These are phyloP conservation scores for Saccostrea cuccullata DNA, from an alignment of 1,140 invertebrate species.

Conservation along the genomic window DNA sequence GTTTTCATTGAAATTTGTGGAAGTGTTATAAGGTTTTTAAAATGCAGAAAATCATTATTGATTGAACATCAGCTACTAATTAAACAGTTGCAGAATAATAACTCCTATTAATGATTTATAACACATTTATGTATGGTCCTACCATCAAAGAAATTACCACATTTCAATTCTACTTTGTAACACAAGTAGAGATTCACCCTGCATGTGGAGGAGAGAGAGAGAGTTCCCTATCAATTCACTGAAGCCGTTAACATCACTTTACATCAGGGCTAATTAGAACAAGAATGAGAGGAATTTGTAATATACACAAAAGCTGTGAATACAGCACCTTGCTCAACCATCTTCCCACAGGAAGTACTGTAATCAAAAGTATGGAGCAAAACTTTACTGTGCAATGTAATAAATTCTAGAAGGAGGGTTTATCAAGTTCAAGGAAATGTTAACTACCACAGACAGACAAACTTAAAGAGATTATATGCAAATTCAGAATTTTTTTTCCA, in stretches of 20 bases:
- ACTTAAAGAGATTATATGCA: not conserved
- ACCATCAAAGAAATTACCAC: not conserved
- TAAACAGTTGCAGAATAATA: too few relatives aligned
- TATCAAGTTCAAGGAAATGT: too few relatives aligned
- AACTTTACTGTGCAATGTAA: not conserved
- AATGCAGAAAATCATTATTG: not conserved
- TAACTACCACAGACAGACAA: not conserved
- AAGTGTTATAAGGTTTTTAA: not conserved
- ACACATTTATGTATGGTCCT: not conserved
- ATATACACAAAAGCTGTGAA: slow-evolving; percentile 13
- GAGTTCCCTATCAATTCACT: not conserved
- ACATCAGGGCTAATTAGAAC: slow-evolving; percentile 35
- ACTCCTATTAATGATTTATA: not conserved
- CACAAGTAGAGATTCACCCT: not conserved
- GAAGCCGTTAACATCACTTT: slow-evolving; percentile 4
- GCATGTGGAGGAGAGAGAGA: not conserved
- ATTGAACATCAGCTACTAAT: not conserved
- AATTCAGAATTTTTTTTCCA: too few relatives aligned
- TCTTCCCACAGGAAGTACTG: not conserved
- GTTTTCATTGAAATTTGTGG: not conserved
- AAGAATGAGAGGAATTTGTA: slow-evolving; percentile 28
- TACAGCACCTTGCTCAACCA: not conserved
- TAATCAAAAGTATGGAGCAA: not conserved
- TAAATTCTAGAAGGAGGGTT: too few relatives aligned
- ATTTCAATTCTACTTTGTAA: not conserved